Evolutionary conservation across 2,797 vertebrate genomes (phyloP), one percentile per base, ranked within the genome.

Genomic region (Simalia tracyae): DNA sequence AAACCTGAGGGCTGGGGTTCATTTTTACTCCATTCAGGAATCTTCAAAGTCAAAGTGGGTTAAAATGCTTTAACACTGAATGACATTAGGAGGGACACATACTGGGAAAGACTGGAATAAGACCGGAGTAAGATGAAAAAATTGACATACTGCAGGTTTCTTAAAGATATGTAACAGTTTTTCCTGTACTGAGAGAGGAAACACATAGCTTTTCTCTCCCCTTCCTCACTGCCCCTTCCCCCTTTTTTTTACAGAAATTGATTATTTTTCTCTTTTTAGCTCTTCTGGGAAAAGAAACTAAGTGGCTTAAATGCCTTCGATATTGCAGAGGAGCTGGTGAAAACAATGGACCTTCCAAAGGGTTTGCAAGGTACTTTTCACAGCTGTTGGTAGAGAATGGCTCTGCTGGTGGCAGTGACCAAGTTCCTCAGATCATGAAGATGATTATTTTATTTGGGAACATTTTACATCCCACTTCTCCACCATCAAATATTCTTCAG

Each of bases 241-340:
- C 0, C 0, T 8, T n/a, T 19, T 50, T 46, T 46, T 26, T 3
- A 64, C 28, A 31, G 54, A 42, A 87, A 88, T 64, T 64, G 12
- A 87, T 87, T 12, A 68, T 92, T 61, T 84, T 84, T 94, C 93
- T 94, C 84, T 17, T 76, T 92, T 76, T 96, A 99, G 99, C 98
- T 99, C 36, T 99, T 99, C 96, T 99, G 99, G 99, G 99, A 99
- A 97, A 99, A 99, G 98, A 99, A 99, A 88, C 97, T 99, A 89
- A 98, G 98, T 31, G 99, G 99, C 12, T 98, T 99, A 87, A 99
- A 98, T 1, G 99, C 99, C 31, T 99, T 99, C 72, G 99, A 99
- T 97, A 99, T 99, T 5, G 99, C 99, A 0, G 99, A 99, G 95
- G 99, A 99, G 96, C 97, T 99, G 90, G 99, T 99, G 94, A 99